Percentiles rank a stretch among this genome's conserved stretches.
phyloP scores from a whole-genome alignment of 2,888 invertebrate genomes.

The Leucozona laternaria region DNA sequence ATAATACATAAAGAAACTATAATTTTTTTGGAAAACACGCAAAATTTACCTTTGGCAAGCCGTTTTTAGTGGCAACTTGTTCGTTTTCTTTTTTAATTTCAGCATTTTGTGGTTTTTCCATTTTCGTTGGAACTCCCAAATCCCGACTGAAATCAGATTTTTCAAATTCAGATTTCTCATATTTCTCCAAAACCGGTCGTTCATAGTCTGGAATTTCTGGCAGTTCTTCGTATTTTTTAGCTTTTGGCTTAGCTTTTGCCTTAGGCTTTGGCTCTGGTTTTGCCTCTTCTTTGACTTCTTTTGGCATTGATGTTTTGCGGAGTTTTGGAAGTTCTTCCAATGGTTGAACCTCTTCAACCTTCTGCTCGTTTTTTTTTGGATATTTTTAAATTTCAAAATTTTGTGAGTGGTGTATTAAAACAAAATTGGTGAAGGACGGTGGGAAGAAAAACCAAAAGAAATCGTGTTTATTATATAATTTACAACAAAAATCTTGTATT shows the following conservation, averaged over 20 bases:
- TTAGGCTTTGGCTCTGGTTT: conserved; percentile 81
- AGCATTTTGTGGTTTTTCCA: conserved; percentile 80
- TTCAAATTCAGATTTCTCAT: conserved; percentile 86
- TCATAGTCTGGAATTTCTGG: conserved; percentile 90
- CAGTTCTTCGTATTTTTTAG: conserved; percentile 85
- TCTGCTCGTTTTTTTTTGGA: conserved; percentile 75
- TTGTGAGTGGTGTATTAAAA: not conserved
- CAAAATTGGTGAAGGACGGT: conserved; percentile 24
- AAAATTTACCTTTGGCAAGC: conserved; percentile 80
- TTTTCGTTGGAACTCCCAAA: conserved; percentile 81
- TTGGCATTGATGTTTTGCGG: conserved; percentile 80
- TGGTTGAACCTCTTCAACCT: conserved; percentile 80
- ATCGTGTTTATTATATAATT: not conserved
- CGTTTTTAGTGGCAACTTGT: conserved; percentile 79
- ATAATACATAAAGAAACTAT: conserved; percentile 10
- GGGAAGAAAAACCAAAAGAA: conserved; percentile 11
- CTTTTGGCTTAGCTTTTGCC: conserved; percentile 79
- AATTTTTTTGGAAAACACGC: not conserved
- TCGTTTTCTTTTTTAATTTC: conserved; percentile 78
- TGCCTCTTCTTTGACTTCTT: conserved; percentile 80
- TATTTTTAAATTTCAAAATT: conserved; percentile 16
- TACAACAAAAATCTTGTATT: not conserved
- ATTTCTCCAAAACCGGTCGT: conserved; percentile 89
- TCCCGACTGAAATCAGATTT: conserved; percentile 83
- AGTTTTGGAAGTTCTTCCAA: conserved; percentile 82